A percentile compares a stretch with the other conserved stretches of the same genome.
Conservation (phyloP, 1,140 invertebrate genomes). For the Limonius californicus region DNA sequence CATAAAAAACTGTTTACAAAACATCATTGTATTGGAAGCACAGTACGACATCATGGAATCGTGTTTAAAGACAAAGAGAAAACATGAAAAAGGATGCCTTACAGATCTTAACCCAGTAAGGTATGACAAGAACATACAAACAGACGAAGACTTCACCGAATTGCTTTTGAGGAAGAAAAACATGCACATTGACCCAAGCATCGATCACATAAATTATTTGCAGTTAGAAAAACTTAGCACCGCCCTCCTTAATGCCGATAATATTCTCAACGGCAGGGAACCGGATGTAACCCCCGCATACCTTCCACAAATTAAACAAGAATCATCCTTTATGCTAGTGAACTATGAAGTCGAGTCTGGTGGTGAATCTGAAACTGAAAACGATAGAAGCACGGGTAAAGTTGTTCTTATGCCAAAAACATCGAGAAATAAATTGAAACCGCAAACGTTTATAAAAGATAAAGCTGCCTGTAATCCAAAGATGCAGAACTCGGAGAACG, state of each 20-base stretch:
- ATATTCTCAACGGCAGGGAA: conserved; percentile 2
- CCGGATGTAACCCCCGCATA: neutral
- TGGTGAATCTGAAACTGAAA: conserved; percentile 24
- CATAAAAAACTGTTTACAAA: conserved; percentile 42
- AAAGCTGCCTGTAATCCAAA: too few species aligned
- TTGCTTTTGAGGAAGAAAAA: conserved; percentile 24
- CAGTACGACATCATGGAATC: conserved; percentile 41
- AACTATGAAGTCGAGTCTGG: conserved; percentile 35
- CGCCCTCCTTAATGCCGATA: neutral
- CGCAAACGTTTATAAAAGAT: neutral
- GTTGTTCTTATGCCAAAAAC: conserved; percentile 3
- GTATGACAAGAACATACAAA: conserved; percentile 34
- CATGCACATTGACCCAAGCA: neutral
- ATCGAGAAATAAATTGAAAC: neutral
- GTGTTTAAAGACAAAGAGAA: conserved; percentile 38
- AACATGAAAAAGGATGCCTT: conserved; percentile 35
- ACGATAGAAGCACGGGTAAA: neutral
- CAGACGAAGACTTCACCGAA: conserved; percentile 33
- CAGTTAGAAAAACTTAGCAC: conserved; percentile 5
- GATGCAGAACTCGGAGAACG: too few species aligned
- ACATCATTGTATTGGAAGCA: conserved; percentile 42
- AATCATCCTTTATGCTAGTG: conserved; percentile 23
- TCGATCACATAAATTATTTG: neutral
- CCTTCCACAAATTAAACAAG: neutral
- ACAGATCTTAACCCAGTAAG: conserved; percentile 20